A percentile compares a stretch with the other conserved stretches of the same genome.
Conservation (phyloP, 2,113 vertebrate species). For the Lates calcarifer region DNA sequence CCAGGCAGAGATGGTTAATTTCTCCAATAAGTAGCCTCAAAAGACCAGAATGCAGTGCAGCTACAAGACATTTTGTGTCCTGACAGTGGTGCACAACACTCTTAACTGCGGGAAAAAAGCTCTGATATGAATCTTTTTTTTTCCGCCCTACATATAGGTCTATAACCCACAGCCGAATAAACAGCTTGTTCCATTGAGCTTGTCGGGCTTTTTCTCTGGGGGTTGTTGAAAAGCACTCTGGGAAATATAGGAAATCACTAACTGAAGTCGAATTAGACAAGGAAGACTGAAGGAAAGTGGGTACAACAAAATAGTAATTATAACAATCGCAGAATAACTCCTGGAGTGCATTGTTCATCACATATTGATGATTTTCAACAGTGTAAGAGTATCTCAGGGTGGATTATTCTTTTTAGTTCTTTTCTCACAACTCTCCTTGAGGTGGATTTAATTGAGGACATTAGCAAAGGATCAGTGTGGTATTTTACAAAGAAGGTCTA, state of each 20-base stretch:
- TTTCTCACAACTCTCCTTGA: slow-evolving; percentile 20
- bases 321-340: slow-evolving; percentile 53
- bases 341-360: slow-evolving; percentile 58
- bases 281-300: slow-evolving; percentile 48
- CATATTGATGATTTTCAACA: slow-evolving; percentile 49
- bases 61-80: slow-evolving; percentile 1
- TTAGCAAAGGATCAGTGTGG: not conserved
- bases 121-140: slow-evolving; percentile 8
- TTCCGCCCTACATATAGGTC: not conserved
- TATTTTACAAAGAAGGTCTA: slow-evolving; percentile 21
- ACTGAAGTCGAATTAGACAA: slow-evolving; percentile 55
- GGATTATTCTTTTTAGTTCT: slow-evolving; percentile 22
- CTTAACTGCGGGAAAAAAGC: not conserved
- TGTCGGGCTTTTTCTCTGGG: slow-evolving; percentile 38
- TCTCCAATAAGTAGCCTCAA: not conserved
- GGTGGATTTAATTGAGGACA: slow-evolving; percentile 44
- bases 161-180: slow-evolving; percentile 36
- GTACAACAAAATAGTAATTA: slow-evolving; percentile 60
- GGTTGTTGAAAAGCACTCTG: slow-evolving; percentile 61
- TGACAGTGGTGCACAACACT: not conserved
- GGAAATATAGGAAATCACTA: slow-evolving; percentile 75
- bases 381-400: slow-evolving; percentile 1
- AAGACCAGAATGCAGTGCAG: slow-evolving; percentile 21
- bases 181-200: slow-evolving; percentile 42
- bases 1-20: not conserved